These are phyloP conservation scores for Mesocricetus auratus DNA, from an alignment of 2,113 vertebrate species.

Conservation along the genomic window DNA sequence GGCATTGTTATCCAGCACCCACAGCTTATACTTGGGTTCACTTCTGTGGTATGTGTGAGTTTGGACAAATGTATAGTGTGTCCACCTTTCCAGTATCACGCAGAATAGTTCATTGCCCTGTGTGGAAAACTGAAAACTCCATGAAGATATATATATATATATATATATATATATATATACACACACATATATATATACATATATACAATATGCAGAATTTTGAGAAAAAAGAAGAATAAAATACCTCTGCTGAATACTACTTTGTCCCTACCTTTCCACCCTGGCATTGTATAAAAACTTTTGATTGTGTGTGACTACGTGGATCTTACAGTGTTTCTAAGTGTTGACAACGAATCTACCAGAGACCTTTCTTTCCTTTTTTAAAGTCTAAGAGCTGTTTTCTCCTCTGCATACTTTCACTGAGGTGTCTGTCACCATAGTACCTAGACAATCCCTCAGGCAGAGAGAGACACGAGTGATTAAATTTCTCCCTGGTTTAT, in stretches of 20 bases:
- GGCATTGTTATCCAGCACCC: too few species aligned
- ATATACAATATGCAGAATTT: neutral
- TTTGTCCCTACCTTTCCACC: neutral
- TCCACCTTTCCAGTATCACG: rapidly evolving
- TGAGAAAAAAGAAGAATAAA: neutral
- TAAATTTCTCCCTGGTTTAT: constrained; percentile 73
- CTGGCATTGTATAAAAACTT: neutral
- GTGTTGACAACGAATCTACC: constrained; percentile 32
- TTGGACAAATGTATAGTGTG: neutral
- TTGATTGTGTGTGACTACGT: neutral
- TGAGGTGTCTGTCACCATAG: constrained; percentile 83
- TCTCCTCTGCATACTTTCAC: constrained; percentile 71
- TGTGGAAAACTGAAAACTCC: neutral
- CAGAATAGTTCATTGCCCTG: neutral
- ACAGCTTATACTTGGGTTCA: neutral
- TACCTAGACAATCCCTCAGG: constrained; percentile 75
- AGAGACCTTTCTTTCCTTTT: constrained; percentile 13
- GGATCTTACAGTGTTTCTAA: neutral
- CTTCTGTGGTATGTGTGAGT: neutral
- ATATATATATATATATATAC: constrained; percentile 8
- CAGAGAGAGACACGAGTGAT: constrained; percentile 74
- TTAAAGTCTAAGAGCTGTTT: constrained; percentile 66
- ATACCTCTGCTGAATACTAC: neutral
- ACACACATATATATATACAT: neutral
- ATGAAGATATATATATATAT: neutral